Conservation (phyloP, 2,113 vertebrate species). For the Nannospalax galili region DNA sequence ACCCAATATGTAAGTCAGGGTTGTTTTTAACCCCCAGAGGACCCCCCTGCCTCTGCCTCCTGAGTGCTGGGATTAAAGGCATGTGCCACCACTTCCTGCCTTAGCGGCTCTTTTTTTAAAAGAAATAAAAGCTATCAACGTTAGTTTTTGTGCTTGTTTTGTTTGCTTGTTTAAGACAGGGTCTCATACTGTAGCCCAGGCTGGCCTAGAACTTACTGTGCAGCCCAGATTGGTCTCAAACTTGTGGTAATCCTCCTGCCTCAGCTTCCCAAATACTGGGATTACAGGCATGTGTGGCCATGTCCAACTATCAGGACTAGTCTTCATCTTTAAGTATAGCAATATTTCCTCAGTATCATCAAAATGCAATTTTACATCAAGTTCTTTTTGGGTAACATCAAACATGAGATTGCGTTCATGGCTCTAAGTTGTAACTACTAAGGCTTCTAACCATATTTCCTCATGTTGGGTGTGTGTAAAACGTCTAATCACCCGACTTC, state of each 20-base stretch:
- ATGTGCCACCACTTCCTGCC: too few relatives aligned
- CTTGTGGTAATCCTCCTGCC: not conserved
- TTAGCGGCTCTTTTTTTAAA: too few relatives aligned
- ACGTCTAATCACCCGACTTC: rapidly evolving
- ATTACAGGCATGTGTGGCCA: not conserved
- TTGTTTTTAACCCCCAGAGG: too few relatives aligned
- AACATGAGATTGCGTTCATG: not conserved
- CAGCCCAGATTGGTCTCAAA: not conserved
- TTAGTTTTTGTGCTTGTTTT: not conserved
- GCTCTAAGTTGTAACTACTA: not conserved
- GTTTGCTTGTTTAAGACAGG: not conserved
- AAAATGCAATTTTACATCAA: not conserved
- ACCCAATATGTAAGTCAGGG: too few relatives aligned
- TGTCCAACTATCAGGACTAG: not conserved
- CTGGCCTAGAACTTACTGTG: not conserved
- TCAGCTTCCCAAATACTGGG: not conserved
- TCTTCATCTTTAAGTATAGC: not conserved
- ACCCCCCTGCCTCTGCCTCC: too few relatives aligned
- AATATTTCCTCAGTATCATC: not conserved
- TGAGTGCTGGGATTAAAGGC: too few relatives aligned
- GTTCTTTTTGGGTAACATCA: not conserved
- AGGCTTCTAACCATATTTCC: not conserved
- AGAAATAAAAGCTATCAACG: not conserved
- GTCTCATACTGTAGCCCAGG: not conserved
- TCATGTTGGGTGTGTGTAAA: rapidly evolving